phyloP scores from a whole-genome alignment of 2,888 invertebrate genomes.

The Lydus trimaculatus region DNA sequence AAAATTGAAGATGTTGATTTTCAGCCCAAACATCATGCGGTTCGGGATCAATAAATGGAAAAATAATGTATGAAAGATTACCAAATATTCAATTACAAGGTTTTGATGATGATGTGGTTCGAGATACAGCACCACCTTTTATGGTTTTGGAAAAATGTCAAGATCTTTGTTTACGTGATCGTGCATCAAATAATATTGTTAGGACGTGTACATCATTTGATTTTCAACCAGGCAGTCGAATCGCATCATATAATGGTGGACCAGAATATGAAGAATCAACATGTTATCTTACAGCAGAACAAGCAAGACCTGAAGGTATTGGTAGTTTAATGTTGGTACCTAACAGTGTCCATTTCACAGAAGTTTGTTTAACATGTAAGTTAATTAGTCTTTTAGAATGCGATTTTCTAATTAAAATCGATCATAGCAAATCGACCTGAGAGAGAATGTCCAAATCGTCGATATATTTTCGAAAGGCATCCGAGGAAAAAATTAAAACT shows the following conservation, averaged over 20 bases:
- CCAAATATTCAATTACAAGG: constrained; percentile 90
- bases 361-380: constrained; percentile 89
- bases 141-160: constrained; percentile 89
- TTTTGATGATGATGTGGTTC: constrained; percentile 87
- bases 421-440: constrained; percentile 80
- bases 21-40: constrained; percentile 90
- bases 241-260: constrained; percentile 79
- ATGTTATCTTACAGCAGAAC: constrained; percentile 85
- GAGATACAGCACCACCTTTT: constrained; percentile 85
- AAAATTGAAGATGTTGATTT: constrained; percentile 35
- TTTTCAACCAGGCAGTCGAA: constrained; percentile 87
- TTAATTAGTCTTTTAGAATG: constrained; percentile 37
- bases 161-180: constrained; percentile 78
- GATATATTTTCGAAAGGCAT: constrained; percentile 88
- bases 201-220: constrained; percentile 88
- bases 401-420: constrained; percentile 15
- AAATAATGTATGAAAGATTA: constrained; percentile 86
- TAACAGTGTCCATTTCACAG: constrained; percentile 89
- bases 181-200: constrained; percentile 81
- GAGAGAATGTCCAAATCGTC: constrained; percentile 86
- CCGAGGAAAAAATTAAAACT: constrained; percentile 84
- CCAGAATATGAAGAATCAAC: constrained; percentile 89
- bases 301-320: constrained; percentile 87
- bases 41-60: constrained; percentile 77
- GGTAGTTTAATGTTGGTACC: constrained; percentile 89